These are phyloP conservation scores for Reticulitermes speratus DNA, from an alignment of 1,140 invertebrate genomes.

Conservation along the genomic window DNA sequence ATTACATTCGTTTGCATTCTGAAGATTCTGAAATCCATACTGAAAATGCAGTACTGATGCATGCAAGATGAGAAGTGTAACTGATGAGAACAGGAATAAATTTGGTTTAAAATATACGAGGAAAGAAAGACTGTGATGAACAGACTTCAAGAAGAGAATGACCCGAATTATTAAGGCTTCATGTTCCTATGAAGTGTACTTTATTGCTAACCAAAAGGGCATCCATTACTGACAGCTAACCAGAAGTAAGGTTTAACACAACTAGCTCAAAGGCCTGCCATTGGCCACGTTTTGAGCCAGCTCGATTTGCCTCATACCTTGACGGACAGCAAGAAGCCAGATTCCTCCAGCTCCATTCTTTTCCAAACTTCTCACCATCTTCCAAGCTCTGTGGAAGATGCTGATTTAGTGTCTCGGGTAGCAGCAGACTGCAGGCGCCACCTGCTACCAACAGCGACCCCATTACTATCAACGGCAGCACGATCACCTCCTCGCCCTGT, in stretches of 20 bases:
- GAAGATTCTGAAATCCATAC: too few relatives aligned
- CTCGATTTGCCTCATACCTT: neutral
- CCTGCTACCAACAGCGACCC: slow-evolving; percentile 49
- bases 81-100: too few relatives aligned
- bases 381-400: slow-evolving; percentile 50
- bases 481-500: slow-evolving; percentile 31
- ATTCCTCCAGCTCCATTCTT: slow-evolving; percentile 30
- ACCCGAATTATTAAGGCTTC: too few relatives aligned
- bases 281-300: neutral
- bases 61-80: too few relatives aligned
- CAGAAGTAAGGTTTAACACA: neutral
- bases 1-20: too few relatives aligned
- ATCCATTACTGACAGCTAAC: neutral
- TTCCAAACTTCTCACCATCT: slow-evolving; percentile 46
- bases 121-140: too few relatives aligned
- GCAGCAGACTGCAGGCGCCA: slow-evolving; percentile 48
- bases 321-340: slow-evolving; percentile 29
- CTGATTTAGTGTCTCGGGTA: slow-evolving; percentile 53
- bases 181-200: neutral
- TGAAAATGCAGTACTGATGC: too few relatives aligned
- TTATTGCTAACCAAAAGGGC: neutral
- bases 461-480: slow-evolving; percentile 51
- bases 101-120: too few relatives aligned
- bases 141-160: too few relatives aligned
- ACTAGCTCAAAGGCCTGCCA: too few relatives aligned